phyloP scores from a whole-genome alignment of 1,140 invertebrate genomes.

The Hyles vespertilio region DNA sequence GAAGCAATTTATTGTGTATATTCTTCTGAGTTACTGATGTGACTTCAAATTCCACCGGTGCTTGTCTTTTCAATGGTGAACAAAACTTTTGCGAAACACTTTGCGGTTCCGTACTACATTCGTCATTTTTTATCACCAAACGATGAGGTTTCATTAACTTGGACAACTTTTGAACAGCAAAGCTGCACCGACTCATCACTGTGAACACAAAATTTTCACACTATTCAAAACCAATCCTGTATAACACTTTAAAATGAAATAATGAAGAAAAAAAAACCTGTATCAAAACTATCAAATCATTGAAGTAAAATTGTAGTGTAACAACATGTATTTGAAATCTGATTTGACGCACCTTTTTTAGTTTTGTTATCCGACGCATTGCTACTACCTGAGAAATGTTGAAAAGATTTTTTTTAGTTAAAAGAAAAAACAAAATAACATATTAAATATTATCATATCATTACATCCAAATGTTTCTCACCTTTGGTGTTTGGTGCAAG shows the following conservation, averaged over 20 bases:
- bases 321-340: no score
- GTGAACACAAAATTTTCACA: conserved; percentile 43
- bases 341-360: conserved; percentile 17
- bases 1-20: conserved; percentile 49
- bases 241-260: not conserved
- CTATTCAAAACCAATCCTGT: conserved; percentile 8
- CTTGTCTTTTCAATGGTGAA: conserved; percentile 65
- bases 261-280: no score
- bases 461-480: no score
- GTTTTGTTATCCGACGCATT: conserved; percentile 32
- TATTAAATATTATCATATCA: conserved; percentile 1
- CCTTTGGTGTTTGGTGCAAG: conserved; percentile 42
- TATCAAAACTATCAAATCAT: no score
- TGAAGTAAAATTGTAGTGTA: no score
- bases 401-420: not conserved
- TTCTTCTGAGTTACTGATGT: conserved; percentile 30
- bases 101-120: conserved; percentile 34
- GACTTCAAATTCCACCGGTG: conserved; percentile 47
- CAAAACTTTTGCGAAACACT: conserved; percentile 45
- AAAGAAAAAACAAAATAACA: not conserved
- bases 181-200: conserved; percentile 60
- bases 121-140: conserved; percentile 42
- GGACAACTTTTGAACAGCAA: conserved; percentile 43
- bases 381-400: conserved; percentile 35
- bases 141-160: conserved; percentile 47